Base-by-base conservation (phyloP, 2,888 invertebrate species). In the Megastigmus dorsalis region DNA sequence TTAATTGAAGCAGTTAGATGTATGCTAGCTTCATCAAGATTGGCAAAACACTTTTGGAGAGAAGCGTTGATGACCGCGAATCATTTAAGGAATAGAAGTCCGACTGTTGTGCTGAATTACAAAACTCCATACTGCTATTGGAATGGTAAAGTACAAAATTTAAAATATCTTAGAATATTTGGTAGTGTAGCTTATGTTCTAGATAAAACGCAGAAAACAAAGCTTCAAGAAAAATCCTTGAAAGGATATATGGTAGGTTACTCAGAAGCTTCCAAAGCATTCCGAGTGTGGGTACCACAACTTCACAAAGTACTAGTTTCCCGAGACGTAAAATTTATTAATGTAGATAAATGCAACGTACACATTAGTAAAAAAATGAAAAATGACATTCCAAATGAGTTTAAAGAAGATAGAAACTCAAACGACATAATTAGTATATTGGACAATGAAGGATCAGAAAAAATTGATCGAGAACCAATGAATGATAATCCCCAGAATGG, bases 61-160 rank as follows among this genome's bases (percentile, higher is more conserved):
- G 43, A 59, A 41, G 43, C 23, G 13, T 41, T 59, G 23, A 13
- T 7, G 5, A 59, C 41, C 18, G 41, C 43, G 3, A 59, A 59
- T 26, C 26, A 59, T 26, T 36, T 59, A 26, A 23, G 13, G 23
- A 59, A 59, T 41, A 59, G 41, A 59, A n/a, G 20, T 9, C 59
- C 59, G 7, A 26, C 59, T 15, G 20, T 5, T 26, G 26, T 23
- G 6, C 9, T 43, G 3, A 52, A 13, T 15, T 23, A 43, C 13
- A 59, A 59, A 26, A 59, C 41, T 5, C 59, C 59, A 18, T 59
- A 23, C 5, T 23, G 41, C 23, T 26, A 41, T 1, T 59, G 41
- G 59, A 23, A 26, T 41, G n/a, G 26, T 2, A 41, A 38, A 41
- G 15, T 18, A 6, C 59, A 41, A 26, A 41, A 36, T 26, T 23